Evolutionary conservation across 2,888 invertebrate genomes (phyloP).

Genomic region (Polia nebulosa): DNA sequence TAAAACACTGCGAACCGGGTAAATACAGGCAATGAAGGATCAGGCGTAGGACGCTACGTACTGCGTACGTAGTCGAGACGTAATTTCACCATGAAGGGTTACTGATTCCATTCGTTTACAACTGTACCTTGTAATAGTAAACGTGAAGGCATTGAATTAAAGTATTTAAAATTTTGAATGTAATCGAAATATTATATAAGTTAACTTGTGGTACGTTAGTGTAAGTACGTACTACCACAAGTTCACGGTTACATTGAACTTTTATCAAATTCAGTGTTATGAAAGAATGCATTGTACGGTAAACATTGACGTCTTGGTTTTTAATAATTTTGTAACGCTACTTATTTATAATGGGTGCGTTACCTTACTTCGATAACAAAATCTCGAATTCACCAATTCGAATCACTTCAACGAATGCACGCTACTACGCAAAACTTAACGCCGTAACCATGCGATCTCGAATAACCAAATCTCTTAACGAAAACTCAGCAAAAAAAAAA

Average conservation of each 20-base stretch:
- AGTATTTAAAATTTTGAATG: constrained; percentile 6
- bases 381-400: no score
- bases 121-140: background rate
- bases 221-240: constrained; percentile 9
- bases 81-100: constrained; percentile 59
- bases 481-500: no score
- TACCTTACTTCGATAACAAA: no score
- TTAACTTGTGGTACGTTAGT: no score
- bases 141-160: constrained; percentile 3
- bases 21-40: constrained; percentile 80
- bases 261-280: constrained; percentile 46
- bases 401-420: no score
- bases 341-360: no score
- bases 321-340: constrained; percentile 38
- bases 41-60: constrained; percentile 64
- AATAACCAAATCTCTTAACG: no score
- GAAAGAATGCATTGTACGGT: constrained; percentile 38
- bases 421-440: no score
- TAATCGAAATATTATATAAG: constrained; percentile 4
- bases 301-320: constrained; percentile 14
- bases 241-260: constrained; percentile 57
- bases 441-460: no score
- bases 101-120: constrained; percentile 5
- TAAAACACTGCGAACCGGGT: constrained; percentile 82
- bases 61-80: constrained; percentile 74